A percentile compares a stretch with the other conserved stretches of the same genome.
These are phyloP conservation scores for Perodicticus potto DNA, from an alignment of 2,797 vertebrate genomes.

Conservation along the genomic window DNA sequence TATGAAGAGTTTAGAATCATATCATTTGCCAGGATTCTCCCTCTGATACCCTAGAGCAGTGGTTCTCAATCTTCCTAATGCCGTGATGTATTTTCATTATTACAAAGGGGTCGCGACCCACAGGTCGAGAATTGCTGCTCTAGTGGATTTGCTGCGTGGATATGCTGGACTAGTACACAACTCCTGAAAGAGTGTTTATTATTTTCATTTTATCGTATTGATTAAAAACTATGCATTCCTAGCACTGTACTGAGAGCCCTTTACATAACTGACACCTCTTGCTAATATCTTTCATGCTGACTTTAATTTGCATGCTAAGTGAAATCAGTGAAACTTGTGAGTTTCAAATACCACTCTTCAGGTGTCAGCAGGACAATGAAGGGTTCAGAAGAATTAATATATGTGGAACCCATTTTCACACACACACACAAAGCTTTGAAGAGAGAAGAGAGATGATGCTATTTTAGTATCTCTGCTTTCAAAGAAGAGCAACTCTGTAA, in stretches of 20 bases:
- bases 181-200: neutral
- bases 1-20: constrained; percentile 31
- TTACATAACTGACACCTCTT: neutral
- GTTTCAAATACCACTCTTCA: neutral
- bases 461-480: constrained; percentile 51
- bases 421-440: neutral
- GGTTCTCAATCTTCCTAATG: too few species aligned
- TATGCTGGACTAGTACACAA: neutral
- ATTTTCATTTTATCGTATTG: neutral
- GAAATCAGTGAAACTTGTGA: neutral
- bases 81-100: too few species aligned
- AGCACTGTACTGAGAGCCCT: neutral
- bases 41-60: neutral
- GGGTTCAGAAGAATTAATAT: neutral
- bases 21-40: neutral
- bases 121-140: neutral
- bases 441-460: constrained; percentile 9
- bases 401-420: constrained; percentile 53
- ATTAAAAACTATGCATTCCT: neutral
- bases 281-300: neutral
- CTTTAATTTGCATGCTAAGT: neutral
- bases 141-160: neutral
- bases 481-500: constrained; percentile 40
- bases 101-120: too few species aligned
- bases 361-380: neutral